Percentiles rank a stretch among this genome's conserved stretches.
These are phyloP conservation scores for Lordiphosa fenestrarum DNA, from an alignment of 2,888 invertebrate genomes.

Conservation along the genomic window DNA sequence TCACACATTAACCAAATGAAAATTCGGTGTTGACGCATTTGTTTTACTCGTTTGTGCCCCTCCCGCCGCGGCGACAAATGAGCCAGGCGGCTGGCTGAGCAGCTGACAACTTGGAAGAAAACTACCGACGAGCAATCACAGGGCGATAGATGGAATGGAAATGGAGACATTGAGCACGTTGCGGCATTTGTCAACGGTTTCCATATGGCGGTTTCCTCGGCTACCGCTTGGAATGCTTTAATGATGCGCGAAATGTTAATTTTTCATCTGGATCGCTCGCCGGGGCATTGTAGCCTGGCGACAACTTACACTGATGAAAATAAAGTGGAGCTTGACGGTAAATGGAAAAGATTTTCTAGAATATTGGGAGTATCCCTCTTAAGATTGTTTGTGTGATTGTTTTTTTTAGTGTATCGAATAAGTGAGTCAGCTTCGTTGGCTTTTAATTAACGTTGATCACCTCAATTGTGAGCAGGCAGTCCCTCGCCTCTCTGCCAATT, in stretches of 20 bases:
- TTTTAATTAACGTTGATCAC: slow-evolving; percentile 79
- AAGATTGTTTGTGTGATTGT: too few species aligned
- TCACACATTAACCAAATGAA: slow-evolving; percentile 76
- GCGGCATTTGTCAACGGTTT: slow-evolving; percentile 70
- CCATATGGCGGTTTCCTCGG: slow-evolving; percentile 51
- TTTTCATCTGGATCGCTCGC: slow-evolving; percentile 64
- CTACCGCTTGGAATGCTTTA: slow-evolving; percentile 59
- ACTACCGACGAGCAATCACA: slow-evolving; percentile 41
- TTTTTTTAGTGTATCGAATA: background rate
- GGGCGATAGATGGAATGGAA: slow-evolving; percentile 45
- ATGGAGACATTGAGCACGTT: slow-evolving; percentile 73
- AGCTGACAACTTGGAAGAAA: slow-evolving; percentile 53
- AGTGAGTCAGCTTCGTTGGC: slow-evolving; percentile 55
- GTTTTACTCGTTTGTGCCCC: slow-evolving; percentile 58
- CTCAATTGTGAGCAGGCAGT: slow-evolving; percentile 74
- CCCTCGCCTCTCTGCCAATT: slow-evolving; percentile 54
- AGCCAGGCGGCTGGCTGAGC: slow-evolving; percentile 55
- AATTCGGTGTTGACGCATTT: slow-evolving; percentile 76
- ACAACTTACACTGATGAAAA: slow-evolving; percentile 18
- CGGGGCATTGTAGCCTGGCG: too few species aligned
- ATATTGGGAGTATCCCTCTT: too few species aligned
- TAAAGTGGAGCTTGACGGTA: too few species aligned
- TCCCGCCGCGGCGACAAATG: slow-evolving; percentile 55
- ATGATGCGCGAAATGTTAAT: slow-evolving; percentile 74
- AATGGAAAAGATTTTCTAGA: too few species aligned